Base-by-base conservation (phyloP, 1,140 invertebrate species). In the Oreohelix idahoensis region DNA sequence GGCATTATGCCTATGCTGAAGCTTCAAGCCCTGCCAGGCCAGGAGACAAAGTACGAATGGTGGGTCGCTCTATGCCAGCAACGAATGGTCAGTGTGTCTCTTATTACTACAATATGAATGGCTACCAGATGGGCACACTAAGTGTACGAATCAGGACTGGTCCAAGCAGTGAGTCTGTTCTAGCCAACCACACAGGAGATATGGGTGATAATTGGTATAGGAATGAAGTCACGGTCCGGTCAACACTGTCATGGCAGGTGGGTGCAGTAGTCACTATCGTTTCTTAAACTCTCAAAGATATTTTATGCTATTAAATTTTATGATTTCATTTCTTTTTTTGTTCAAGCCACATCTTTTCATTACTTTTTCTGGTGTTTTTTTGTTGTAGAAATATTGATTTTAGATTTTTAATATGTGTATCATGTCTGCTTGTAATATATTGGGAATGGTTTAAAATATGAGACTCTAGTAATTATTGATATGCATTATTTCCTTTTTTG, bases 71-170 rank as follows among this genome's bases (percentile, higher is more conserved):
- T 49, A 82, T 36, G 71, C 74, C 84, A 74, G 35, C 70, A 20
- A 70, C 63, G 26, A 42, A 63, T 53, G 79, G 79, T 58, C 71
- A 87, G 87, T 88, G 87, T 80, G 45, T 89, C 26, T 81, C 85
- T 17, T 96, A 96, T 88, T 96, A 94, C 93, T 95, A 88, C 83
- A 87, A 88, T 84, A 92, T 92, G 91, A 89, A 90, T 82, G 91
- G 91, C 2, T 36, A 49, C 15, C 79, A 86, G 20, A 88, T 90
- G 35, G 90, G 90, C 15, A 85, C 73, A 17, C 89, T 92, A 39
- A 85, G 90, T 89, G 89, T 93, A 11, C 90, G 90, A 81, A 87
- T 85, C 8, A 88, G 86, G 81, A 85, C 84, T 79, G 83, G 86
- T 15, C 79, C 51, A 32, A 74, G 69, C 23, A 78, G 87, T 0